A percentile compares a stretch with the other conserved stretches of the same genome.
These are phyloP conservation scores for Iselma pallidipennis DNA, from an alignment of 2,888 invertebrate genomes.

Conservation along the genomic window DNA sequence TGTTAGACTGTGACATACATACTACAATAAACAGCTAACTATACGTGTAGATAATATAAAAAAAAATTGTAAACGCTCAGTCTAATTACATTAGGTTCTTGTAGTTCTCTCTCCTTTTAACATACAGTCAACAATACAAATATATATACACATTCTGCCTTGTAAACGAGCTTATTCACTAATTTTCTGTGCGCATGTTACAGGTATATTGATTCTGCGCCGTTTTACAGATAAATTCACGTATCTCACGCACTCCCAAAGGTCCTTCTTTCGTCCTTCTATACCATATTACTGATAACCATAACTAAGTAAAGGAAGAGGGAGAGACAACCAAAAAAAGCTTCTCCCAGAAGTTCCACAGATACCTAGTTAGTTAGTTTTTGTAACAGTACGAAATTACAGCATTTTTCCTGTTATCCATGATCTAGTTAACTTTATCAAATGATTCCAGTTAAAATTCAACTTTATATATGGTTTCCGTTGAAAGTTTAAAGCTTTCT, in stretches of 20 bases:
- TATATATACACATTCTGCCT: slow-evolving; percentile 23
- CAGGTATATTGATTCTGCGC: slow-evolving; percentile 32
- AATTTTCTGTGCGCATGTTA: slow-evolving; percentile 32
- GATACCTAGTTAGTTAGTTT: too few relatives aligned
- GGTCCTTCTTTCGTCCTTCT: slow-evolving; percentile 6
- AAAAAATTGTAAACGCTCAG: slow-evolving; percentile 11
- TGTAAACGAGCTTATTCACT: slow-evolving; percentile 28
- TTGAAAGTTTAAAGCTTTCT: too few relatives aligned
- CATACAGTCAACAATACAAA: slow-evolving; percentile 29
- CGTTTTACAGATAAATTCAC: slow-evolving; percentile 26
- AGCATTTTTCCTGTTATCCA: too few relatives aligned
- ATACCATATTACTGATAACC: not conserved
- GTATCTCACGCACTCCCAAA: slow-evolving; percentile 24
- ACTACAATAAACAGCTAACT: not conserved
- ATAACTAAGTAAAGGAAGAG: not conserved
- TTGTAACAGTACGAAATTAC: too few relatives aligned
- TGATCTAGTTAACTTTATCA: too few relatives aligned
- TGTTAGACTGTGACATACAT: slow-evolving; percentile 22
- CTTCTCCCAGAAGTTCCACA: too few relatives aligned
- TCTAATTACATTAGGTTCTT: slow-evolving; percentile 16
- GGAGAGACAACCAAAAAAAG: not conserved
- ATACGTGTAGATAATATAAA: not conserved
- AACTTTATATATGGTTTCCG: too few relatives aligned
- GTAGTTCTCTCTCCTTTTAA: not conserved
- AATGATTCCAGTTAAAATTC: too few relatives aligned